These are phyloP conservation scores for Malachius bipustulatus DNA, from an alignment of 2,888 invertebrate species.

Conservation along the genomic window DNA sequence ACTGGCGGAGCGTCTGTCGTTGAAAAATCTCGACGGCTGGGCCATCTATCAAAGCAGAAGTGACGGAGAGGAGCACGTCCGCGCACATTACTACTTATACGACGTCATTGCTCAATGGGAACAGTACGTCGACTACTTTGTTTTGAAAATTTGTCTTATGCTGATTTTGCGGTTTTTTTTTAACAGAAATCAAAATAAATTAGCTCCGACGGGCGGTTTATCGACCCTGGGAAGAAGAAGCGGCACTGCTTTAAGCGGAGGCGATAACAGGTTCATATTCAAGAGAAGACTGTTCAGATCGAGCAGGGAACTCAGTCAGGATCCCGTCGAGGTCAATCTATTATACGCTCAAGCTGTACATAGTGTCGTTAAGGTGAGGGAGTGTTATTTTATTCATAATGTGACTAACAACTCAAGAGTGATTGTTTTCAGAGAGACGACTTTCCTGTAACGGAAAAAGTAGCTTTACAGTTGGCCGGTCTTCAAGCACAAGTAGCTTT, in stretches of 20 bases:
- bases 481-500: constrained; percentile 90
- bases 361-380: constrained; percentile 79
- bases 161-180: too few relatives aligned
- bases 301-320: constrained; percentile 81
- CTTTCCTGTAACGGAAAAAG: constrained; percentile 89
- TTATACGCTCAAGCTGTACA: constrained; percentile 92
- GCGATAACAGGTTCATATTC: constrained; percentile 86
- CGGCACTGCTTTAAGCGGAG: constrained; percentile 63
- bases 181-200: constrained; percentile 33
- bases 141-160: constrained; percentile 4
- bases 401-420: too few relatives aligned
- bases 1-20: constrained; percentile 76
- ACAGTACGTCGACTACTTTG: constrained; percentile 44
- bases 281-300: constrained; percentile 81
- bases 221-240: constrained; percentile 43
- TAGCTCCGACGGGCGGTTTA: constrained; percentile 29
- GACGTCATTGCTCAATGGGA: constrained; percentile 95
- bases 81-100: constrained; percentile 83
- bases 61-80: constrained; percentile 80
- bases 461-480: constrained; percentile 86
- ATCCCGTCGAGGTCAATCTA: constrained; percentile 88
- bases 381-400: neutral
- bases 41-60: constrained; percentile 84
- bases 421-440: constrained; percentile 63
- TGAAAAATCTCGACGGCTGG: constrained; percentile 83